Evolutionary conservation across 2,888 invertebrate species (phyloP), one percentile per base, ranked within the genome.

Genomic region (Stictocephala bisonia): DNA sequence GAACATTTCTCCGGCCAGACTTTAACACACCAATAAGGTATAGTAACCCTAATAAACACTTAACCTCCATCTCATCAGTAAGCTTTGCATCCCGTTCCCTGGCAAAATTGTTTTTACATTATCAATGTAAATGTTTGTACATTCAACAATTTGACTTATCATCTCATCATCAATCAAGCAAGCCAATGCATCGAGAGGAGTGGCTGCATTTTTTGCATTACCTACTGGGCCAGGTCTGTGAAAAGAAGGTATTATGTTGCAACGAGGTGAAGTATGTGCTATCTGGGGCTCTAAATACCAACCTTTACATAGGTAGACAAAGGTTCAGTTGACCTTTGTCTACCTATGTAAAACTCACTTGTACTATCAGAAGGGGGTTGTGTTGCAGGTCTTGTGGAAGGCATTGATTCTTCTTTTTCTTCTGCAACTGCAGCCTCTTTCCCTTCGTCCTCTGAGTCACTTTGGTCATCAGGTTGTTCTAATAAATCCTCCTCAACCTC

Each of bases 1-100:
- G 51, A 15, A 35, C 51, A 53, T 69, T 69, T 50, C 69, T 2
- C 64, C 79, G 64, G 22, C 79, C 71, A 71, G 73, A 76, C 27
- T 71, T 70, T 53, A 74, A 58, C 64, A 35, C 51, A 31, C 31
- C 40, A 24, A 9, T n/a, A 27, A 69, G 13, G 13, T n/a, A 35
- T n/a, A 78, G 58, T 58, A 77, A 70, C 26, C 78, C 78, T 66
- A 77, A 68, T 27, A 77, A 71, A 20, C 75, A 77, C 60, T 71
- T 73, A 11, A 78, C 73, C 75, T 77, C 74, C 3, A 22, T 11
- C 9, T 31, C 35, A 18, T 69, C 53, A 18, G 51, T 69, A 13
- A 6, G 24, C 35, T 51, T 69, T 13, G 53, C 69, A 51, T 69
- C 53, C 35, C 69, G 27, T 7, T 67, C 67, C 18, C 27, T 44